Evolutionary conservation across 2,888 invertebrate species (phyloP).

Genomic region (Tanypteryx hageni): DNA sequence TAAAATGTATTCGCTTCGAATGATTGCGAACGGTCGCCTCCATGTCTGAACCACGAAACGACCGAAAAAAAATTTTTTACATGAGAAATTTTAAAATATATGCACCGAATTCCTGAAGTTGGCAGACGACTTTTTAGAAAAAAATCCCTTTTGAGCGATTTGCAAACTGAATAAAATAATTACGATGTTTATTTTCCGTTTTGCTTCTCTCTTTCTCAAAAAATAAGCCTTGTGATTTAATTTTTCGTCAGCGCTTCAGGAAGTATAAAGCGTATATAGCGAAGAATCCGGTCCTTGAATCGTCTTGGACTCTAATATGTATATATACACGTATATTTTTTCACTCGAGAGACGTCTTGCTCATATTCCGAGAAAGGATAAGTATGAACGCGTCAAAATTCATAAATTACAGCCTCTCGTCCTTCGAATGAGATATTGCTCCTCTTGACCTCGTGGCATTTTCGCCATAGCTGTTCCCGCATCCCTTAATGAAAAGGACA

Average conservation of each 20-base stretch:
- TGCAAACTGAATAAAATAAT: too few relatives aligned
- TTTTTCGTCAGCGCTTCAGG: not conserved
- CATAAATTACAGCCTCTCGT: not conserved
- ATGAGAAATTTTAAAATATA: too few relatives aligned
- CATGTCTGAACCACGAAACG: too few relatives aligned
- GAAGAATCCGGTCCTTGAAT: not conserved
- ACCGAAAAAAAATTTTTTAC: too few relatives aligned
- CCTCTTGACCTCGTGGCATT: slow-evolving; percentile 11
- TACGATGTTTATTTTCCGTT: not conserved
- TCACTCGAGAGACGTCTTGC: slow-evolving; percentile 7
- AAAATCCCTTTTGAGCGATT: too few relatives aligned
- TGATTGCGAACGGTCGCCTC: too few relatives aligned
- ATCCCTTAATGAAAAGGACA: slow-evolving; percentile 26
- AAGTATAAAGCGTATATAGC: not conserved
- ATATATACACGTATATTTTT: not conserved
- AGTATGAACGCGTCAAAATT: slow-evolving; percentile 18
- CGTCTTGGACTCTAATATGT: not conserved
- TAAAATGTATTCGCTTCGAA: too few relatives aligned
- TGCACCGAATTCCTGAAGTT: too few relatives aligned
- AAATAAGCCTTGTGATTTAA: not conserved
- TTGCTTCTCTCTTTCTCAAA: not conserved
- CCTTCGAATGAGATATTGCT: not conserved
- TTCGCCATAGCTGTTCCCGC: not conserved
- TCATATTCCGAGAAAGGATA: not conserved
- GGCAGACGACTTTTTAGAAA: too few relatives aligned